Evolutionary conservation across 2,113 vertebrate species (phyloP).

Genomic region (Pyxicephalus adspersus): DNA sequence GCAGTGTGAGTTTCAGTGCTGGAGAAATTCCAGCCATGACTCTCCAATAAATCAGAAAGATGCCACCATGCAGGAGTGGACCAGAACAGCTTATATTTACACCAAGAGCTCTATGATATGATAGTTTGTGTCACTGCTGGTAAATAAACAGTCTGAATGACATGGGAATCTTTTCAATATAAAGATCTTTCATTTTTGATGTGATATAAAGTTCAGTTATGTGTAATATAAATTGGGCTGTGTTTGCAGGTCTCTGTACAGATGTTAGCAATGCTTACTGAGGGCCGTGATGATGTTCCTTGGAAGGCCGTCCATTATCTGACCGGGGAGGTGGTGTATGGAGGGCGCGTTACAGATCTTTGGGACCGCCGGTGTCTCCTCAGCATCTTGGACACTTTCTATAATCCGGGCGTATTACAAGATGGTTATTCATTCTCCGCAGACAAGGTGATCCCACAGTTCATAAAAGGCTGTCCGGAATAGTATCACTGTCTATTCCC

Average conservation of each 20-base stretch:
- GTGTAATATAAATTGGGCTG: not conserved
- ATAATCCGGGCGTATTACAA: slow-evolving; percentile 59
- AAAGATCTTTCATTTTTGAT: too few relatives aligned
- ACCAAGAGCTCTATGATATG: too few relatives aligned
- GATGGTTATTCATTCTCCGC: slow-evolving; percentile 43
- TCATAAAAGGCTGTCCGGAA: not conserved
- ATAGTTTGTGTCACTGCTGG: too few relatives aligned
- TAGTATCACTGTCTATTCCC: too few relatives aligned
- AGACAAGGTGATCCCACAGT: slow-evolving; percentile 30
- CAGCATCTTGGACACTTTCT: slow-evolving; percentile 65
- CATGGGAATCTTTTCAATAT: too few relatives aligned
- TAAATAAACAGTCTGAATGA: too few relatives aligned
- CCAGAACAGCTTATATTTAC: too few relatives aligned
- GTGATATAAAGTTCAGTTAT: too few relatives aligned
- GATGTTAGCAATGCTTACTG: slow-evolving; percentile 59
- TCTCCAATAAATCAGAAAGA: too few relatives aligned
- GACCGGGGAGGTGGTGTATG: slow-evolving; percentile 67
- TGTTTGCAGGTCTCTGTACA: slow-evolving; percentile 65
- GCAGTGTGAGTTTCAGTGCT: too few relatives aligned
- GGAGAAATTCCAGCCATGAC: too few relatives aligned
- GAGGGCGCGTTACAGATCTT: slow-evolving; percentile 63
- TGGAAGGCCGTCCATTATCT: slow-evolving; percentile 64
- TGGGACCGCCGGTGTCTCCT: slow-evolving; percentile 69
- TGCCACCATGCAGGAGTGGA: too few relatives aligned
- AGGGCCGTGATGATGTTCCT: not conserved